Conservation (phyloP, 1,140 invertebrate species). For the Cyclargus thomasi region DNA sequence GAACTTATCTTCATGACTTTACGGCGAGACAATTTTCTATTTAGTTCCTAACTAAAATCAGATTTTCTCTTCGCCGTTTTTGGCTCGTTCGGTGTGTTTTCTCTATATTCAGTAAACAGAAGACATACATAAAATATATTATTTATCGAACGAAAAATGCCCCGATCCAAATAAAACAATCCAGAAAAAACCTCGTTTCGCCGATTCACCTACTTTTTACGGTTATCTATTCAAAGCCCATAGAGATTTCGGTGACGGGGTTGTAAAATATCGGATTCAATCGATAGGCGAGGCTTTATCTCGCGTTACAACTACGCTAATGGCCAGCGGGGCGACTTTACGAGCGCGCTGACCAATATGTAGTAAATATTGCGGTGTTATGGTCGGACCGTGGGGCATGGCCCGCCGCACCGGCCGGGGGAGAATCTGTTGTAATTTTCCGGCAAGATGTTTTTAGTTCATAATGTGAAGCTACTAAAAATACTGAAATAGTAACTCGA, state of each 20-base stretch:
- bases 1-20: no score
- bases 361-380: background rate
- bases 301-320: background rate
- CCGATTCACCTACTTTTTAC: background rate
- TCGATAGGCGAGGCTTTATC: constrained; percentile 2
- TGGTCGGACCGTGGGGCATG: no score
- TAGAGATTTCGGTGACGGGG: background rate
- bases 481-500: no score
- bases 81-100: background rate
- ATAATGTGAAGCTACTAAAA: no score
- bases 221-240: background rate
- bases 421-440: no score
- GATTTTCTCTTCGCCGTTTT: background rate
- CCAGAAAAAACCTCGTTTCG: background rate
- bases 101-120: background rate
- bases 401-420: no score
- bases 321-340: background rate
- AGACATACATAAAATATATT: background rate
- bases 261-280: constrained; percentile 3
- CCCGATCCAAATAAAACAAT: background rate
- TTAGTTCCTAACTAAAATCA: background rate
- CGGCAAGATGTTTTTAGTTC: no score
- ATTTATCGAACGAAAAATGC: background rate
- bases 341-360: background rate
- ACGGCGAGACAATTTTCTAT: background rate